Evolutionary conservation across 1,140 invertebrate genomes (phyloP).

Genomic region (Ostrea edulis): DNA sequence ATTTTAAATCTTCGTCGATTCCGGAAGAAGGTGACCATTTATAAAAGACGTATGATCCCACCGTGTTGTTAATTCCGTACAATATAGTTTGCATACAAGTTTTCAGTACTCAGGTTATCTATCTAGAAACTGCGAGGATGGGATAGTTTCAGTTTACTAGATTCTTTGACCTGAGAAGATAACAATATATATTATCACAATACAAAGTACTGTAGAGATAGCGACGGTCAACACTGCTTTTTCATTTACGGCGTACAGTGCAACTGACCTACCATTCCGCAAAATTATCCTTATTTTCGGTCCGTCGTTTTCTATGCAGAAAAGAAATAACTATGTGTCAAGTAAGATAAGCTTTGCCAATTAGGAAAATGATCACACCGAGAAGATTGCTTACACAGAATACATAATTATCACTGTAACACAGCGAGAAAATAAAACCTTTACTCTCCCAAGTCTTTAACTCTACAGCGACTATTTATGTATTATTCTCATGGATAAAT

Average conservation of each 20-base stretch:
- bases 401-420: constrained; percentile 20
- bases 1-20: too few species aligned
- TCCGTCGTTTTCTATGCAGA: neutral
- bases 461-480: constrained; percentile 1
- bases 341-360: neutral
- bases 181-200: too few species aligned
- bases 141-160: too few species aligned
- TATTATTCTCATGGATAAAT: neutral
- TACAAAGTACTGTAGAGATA: too few species aligned
- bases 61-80: too few species aligned
- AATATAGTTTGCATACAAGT: too few species aligned
- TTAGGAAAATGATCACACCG: constrained; percentile 18
- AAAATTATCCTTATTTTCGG: neutral
- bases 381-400: constrained; percentile 23
- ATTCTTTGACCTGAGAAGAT: too few species aligned
- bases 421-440: neutral
- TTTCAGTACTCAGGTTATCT: too few species aligned
- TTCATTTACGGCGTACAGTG: neutral
- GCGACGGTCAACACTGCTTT: too few species aligned
- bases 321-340: neutral
- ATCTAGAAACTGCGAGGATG: too few species aligned
- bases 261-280: neutral
- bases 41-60: too few species aligned
- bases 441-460: constrained; percentile 20
- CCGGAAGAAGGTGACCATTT: too few species aligned